A percentile compares a stretch with the other conserved stretches of the same genome.
Evolutionary conservation across 2,113 vertebrate species (phyloP).

Genomic region (Laticauda colubrina): DNA sequence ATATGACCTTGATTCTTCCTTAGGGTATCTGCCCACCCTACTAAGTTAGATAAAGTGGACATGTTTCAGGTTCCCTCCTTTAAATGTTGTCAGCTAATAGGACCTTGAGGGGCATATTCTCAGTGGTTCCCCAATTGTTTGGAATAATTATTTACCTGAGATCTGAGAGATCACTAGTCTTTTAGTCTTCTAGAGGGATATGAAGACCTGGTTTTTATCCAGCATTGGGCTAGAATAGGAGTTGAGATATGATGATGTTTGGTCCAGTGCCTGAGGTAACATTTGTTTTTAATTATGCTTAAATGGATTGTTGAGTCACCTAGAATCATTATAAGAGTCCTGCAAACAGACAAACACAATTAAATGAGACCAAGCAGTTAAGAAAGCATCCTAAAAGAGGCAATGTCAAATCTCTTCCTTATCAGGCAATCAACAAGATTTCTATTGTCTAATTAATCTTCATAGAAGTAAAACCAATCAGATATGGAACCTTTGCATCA

Average conservation of each 20-base stretch:
- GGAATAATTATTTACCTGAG: neutral
- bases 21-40: neutral
- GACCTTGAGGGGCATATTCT: neutral
- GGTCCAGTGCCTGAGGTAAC: neutral
- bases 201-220: neutral
- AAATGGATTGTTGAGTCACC: neutral
- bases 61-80: neutral
- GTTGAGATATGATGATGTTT: neutral
- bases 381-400: neutral
- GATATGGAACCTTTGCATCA: neutral
- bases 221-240: neutral
- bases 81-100: neutral
- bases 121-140: neutral
- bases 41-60: neutral
- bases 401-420: neutral
- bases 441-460: neutral
- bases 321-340: neutral
- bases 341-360: neutral
- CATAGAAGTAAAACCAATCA: neutral
- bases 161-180: neutral
- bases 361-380: neutral
- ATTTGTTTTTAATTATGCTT: neutral
- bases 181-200: neutral
- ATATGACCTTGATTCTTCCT: neutral
- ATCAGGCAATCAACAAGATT: neutral